Percentiles rank a stretch among this genome's conserved stretches.
Conservation (phyloP, 2,113 vertebrate genomes). For the Pterocles burchelli region DNA sequence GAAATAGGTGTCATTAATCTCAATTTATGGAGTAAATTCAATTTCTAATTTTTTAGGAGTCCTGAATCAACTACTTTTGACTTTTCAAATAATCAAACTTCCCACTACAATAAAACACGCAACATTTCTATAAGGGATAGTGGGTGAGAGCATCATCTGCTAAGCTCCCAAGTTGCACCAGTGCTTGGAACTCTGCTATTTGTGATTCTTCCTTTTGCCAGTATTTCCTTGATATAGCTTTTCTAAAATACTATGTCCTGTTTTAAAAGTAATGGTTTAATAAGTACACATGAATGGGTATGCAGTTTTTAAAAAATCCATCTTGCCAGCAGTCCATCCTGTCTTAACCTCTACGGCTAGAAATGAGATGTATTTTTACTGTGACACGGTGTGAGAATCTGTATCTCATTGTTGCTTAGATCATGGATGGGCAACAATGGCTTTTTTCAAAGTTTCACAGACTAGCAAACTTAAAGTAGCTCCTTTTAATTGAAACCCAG, state of each 20-base stretch:
- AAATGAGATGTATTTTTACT: background rate
- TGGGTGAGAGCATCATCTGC: background rate
- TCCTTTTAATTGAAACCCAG: conserved; percentile 78
- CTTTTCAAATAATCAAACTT: background rate
- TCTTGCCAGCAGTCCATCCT: background rate
- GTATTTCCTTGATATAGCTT: background rate
- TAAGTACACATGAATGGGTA: background rate
- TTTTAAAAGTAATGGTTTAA: conserved; percentile 1
- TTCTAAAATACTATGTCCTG: background rate
- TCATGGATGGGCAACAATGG: conserved; percentile 62
- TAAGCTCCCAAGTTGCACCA: background rate
- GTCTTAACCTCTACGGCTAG: background rate
- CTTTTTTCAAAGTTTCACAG: conserved; percentile 62
- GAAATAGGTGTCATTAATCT: background rate
- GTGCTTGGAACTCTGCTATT: background rate
- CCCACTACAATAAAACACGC: background rate
- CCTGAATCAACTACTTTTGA: background rate
- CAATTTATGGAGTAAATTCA: background rate
- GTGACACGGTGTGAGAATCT: conserved; percentile 51
- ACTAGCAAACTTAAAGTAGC: conserved; percentile 70
- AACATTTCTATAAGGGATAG: background rate
- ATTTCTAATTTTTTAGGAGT: background rate
- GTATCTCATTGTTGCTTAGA: conserved; percentile 58
- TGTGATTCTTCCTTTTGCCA: background rate
- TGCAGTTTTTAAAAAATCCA: background rate